Evolutionary conservation across 2,888 invertebrate species (phyloP).

Genomic region (Limenitis camilla): DNA sequence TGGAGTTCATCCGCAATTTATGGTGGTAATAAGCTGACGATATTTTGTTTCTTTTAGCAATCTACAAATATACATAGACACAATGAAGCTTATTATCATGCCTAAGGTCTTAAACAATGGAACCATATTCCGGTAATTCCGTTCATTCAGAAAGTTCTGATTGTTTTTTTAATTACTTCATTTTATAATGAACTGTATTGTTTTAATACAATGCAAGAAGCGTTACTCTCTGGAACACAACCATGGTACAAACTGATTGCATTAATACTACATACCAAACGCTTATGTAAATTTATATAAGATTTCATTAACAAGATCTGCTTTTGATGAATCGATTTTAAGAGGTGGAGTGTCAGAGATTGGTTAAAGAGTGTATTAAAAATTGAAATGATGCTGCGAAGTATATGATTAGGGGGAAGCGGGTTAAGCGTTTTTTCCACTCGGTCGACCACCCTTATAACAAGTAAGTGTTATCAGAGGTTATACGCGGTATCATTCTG

Average conservation of each 20-base stretch:
- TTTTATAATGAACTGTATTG: conserved; percentile 4
- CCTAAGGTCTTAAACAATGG: background rate
- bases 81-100: too few relatives aligned
- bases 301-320: background rate
- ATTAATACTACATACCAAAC: background rate
- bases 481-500: conserved; percentile 43
- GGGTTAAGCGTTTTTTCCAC: conserved; percentile 61
- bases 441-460: conserved; percentile 49
- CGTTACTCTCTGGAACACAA: background rate
- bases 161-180: conserved; percentile 5
- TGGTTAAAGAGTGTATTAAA: conserved; percentile 32
- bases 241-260: conserved; percentile 2
- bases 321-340: background rate
- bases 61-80: too few relatives aligned
- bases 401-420: conserved; percentile 52
- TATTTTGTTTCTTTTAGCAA: too few relatives aligned
- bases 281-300: background rate
- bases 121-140: background rate
- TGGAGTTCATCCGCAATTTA: too few relatives aligned
- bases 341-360: background rate
- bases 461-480: conserved; percentile 41
- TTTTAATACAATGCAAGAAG: conserved; percentile 3
- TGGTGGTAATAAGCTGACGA: too few relatives aligned
- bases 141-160: background rate
- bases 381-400: conserved; percentile 50